Evolutionary conservation across 1,140 invertebrate species (phyloP).

Genomic region (Mercenaria mercenaria): DNA sequence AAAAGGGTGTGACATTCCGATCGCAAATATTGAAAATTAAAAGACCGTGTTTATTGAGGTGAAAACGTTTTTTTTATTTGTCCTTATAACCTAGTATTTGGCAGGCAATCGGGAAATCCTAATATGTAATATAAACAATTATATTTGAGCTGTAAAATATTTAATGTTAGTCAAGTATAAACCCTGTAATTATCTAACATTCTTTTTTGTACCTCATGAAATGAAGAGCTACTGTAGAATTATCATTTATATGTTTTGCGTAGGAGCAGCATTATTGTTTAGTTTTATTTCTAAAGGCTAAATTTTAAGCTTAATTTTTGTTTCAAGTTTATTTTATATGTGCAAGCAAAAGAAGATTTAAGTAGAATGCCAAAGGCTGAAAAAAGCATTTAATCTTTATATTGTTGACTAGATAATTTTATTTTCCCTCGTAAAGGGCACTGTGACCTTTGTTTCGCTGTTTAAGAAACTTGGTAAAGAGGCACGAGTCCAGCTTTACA

Average conservation of each 20-base stretch:
- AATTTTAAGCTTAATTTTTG: no score
- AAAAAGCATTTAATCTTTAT: no score
- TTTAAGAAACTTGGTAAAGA: no score
- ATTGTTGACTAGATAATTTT: no score
- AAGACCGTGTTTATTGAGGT: background rate
- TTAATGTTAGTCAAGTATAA: background rate
- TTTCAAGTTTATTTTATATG: no score
- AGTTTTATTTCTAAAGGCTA: no score
- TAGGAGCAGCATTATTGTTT: no score
- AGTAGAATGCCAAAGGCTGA: no score
- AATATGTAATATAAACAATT: constrained; percentile 18
- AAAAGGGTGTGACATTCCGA: constrained; percentile 15
- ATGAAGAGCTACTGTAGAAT: background rate
- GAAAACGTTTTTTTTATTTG: background rate
- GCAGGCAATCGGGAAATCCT: background rate
- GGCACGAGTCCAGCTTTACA: no score
- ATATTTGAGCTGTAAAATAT: background rate
- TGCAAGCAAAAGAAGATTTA: no score
- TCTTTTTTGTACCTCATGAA: background rate
- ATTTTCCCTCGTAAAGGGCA: no score
- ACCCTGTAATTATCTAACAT: constrained; percentile 5
- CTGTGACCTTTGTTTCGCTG: no score
- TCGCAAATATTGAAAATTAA: constrained; percentile 8
- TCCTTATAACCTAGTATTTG: background rate
- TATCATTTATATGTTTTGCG: background rate